Conservation (phyloP, 2,113 vertebrate genomes). For the Sturnira hondurensis region DNA sequence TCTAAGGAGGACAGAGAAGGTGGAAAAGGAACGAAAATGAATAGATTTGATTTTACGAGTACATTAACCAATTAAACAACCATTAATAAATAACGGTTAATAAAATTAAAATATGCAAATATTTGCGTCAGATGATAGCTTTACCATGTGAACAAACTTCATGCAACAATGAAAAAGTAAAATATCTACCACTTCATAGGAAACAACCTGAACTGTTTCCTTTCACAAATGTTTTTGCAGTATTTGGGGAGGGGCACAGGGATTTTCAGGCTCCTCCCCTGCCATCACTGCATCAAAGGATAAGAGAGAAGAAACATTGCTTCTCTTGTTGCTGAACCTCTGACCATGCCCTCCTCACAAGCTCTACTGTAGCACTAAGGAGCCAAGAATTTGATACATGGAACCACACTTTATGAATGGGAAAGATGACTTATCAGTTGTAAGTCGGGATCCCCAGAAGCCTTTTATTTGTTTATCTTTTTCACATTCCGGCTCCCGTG, state of each 20-base stretch:
- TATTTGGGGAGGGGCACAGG: not conserved
- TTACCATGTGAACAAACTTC: not conserved
- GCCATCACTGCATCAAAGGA: not conserved
- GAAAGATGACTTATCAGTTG: not conserved
- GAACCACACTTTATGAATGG: not conserved
- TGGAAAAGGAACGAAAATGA: not conserved
- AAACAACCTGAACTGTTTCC: not conserved
- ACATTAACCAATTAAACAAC: not conserved
- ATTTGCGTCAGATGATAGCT: not conserved
- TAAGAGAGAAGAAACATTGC: not conserved
- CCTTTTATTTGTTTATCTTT: not conserved
- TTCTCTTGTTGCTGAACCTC: not conserved
- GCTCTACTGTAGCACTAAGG: not conserved
- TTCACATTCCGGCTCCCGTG: not conserved
- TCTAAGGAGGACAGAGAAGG: not conserved
- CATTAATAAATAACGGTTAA: not conserved
- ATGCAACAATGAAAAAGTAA: not conserved
- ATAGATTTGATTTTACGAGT: not conserved
- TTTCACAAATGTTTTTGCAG: not conserved
- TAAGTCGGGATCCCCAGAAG: not conserved
- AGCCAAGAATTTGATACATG: not conserved
- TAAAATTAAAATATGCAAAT: not conserved
- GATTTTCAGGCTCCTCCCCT: not conserved
- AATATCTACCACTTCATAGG: not conserved
- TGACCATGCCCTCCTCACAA: not conserved